These are phyloP conservation scores for Sciurus carolinensis DNA, from an alignment of 2,797 vertebrate species.

Conservation along the genomic window DNA sequence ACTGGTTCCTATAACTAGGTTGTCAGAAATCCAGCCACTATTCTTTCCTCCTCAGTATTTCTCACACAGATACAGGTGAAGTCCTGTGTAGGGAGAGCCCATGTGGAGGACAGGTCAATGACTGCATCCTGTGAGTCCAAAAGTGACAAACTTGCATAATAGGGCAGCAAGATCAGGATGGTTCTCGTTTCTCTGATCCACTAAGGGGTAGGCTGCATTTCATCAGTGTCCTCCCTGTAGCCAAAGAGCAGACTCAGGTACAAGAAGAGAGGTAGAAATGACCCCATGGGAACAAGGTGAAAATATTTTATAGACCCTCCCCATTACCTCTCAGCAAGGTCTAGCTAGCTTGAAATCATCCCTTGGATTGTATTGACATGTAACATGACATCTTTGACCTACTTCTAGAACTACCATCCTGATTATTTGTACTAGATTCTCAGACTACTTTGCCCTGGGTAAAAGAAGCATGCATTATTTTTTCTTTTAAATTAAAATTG, in stretches of 20 bases:
- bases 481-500: background rate
- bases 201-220: background rate
- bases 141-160: background rate
- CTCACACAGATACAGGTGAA: background rate
- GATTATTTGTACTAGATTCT: background rate
- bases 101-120: background rate
- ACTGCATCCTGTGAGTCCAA: background rate
- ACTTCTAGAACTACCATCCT: background rate
- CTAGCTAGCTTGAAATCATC: background rate
- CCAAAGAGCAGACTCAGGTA: conserved; percentile 43
- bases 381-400: background rate
- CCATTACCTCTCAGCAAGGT: background rate
- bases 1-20: conserved; percentile 41
- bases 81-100: conserved; percentile 14
- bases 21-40: background rate
- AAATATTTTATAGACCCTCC: background rate
- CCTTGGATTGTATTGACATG: background rate
- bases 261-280: conserved; percentile 24
- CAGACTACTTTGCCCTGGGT: background rate
- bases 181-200: conserved; percentile 14
- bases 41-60: conserved; percentile 28
- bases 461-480: background rate
- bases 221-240: conserved; percentile 7
- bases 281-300: background rate
- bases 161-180: background rate